These are phyloP conservation scores for Paraescarpia echinospica DNA, from an alignment of 1,140 invertebrate genomes.

Conservation along the genomic window DNA sequence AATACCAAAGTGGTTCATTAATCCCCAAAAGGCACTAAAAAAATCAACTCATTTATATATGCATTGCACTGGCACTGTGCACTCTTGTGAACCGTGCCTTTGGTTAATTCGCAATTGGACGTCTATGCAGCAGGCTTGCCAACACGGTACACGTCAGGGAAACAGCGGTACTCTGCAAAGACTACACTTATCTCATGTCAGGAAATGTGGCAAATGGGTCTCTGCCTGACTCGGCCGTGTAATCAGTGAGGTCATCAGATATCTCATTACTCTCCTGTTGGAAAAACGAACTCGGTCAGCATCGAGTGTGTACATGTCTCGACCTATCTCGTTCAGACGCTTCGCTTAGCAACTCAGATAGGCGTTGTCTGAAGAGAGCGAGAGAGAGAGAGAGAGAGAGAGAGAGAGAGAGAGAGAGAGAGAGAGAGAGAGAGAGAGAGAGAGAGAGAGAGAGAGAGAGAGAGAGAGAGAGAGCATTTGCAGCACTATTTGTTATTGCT, in stretches of 20 bases:
- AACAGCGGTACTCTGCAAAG: neutral
- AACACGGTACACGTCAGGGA: neutral
- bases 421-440: no score
- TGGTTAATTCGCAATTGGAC: neutral
- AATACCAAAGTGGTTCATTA: no score
- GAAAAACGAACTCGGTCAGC: neutral
- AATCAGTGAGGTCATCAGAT: neutral
- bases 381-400: no score
- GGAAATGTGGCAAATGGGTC: neutral
- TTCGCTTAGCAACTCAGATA: neutral
- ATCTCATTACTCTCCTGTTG: neutral
- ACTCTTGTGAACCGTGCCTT: no score
- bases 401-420: no score
- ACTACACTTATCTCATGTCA: neutral
- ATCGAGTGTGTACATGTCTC: neutral
- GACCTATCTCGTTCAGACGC: neutral
- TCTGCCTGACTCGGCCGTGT: neutral
- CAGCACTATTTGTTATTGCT: neutral
- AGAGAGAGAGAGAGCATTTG: no score
- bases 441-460: no score
- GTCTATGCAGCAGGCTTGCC: neutral
- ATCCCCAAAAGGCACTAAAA: no score
- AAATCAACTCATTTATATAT: no score
- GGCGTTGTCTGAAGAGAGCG: neutral
- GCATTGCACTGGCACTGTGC: no score